Evolutionary conservation across 2,113 vertebrate genomes (phyloP).

Genomic region (Bagarius yarrelli): DNA sequence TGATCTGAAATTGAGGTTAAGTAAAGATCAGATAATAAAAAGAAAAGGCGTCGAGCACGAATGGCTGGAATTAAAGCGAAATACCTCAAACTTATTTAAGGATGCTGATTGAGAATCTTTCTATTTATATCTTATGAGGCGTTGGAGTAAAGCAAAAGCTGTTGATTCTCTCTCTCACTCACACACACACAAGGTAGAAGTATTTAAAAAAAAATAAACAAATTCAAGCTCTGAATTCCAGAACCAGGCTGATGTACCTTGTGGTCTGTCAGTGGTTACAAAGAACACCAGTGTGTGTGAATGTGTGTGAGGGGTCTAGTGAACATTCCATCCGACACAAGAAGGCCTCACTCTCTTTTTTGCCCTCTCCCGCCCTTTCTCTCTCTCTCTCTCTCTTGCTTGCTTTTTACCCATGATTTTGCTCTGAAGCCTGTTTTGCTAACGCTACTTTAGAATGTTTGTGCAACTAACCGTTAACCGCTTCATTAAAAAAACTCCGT

Average conservation of each 20-base stretch:
- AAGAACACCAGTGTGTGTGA: slow-evolving; percentile 64
- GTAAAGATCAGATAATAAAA: neutral
- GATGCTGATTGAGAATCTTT: slow-evolving; percentile 40
- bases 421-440: slow-evolving; percentile 71
- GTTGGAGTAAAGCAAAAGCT: slow-evolving; percentile 27
- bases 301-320: slow-evolving; percentile 55
- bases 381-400: slow-evolving; percentile 23
- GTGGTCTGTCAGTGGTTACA: slow-evolving; percentile 68
- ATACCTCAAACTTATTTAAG: slow-evolving; percentile 42
- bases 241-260: slow-evolving; percentile 65
- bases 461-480: slow-evolving; percentile 75
- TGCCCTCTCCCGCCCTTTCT: slow-evolving; percentile 11
- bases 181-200: slow-evolving; percentile 64
- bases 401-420: slow-evolving; percentile 50
- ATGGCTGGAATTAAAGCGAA: slow-evolving; percentile 40
- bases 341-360: slow-evolving; percentile 58
- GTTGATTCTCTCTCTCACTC: slow-evolving; percentile 18
- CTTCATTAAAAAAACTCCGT: slow-evolving; percentile 79
- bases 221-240: slow-evolving; percentile 64
- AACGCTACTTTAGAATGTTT: slow-evolving; percentile 83
- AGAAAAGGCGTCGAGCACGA: slow-evolving; percentile 11
- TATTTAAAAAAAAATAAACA: slow-evolving; percentile 76
- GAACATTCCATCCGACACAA: slow-evolving; percentile 74
- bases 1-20: slow-evolving; percentile 1
- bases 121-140: slow-evolving; percentile 45